Base-by-base conservation (phyloP, 2,797 vertebrate genomes). In the Buphagus erythrorhynchus region DNA sequence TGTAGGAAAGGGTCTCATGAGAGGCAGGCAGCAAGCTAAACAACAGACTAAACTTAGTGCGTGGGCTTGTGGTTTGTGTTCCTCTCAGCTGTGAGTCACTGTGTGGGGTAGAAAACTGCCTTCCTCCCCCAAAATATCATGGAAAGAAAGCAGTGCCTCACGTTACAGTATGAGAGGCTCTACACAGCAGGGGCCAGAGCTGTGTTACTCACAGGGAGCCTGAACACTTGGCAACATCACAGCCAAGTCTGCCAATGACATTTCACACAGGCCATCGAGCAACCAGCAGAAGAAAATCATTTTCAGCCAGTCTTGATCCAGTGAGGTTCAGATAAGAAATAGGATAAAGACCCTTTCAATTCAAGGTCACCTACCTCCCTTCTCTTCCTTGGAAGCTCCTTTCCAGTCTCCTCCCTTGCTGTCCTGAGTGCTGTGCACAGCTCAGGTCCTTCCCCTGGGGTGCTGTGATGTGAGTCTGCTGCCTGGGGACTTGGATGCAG, bases 81-180 rank as follows among this genome's bases (percentile, higher is more conserved):
- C 38, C 77, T 84, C 42, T 85, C 74, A 45, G 83, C 86, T 88
- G 74, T 93, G 93, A 95, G 71, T 96, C 94, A 94, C 9, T 65
- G 74, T 82, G 86, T 77, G 90, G 35, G 29, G 90, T 74, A 71
- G 25, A 86, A 86, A 90, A 54, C 24, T 48, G 74, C 68, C 49
- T 94, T 78, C 67, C 86, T 38, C 80, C 86, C 67, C 74, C 59
- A 65, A n/a, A 95, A 93, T 62, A 78, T 28, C 76, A 59, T 0
- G 1, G 76, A 55, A 75, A 90, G 76, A 8, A 72, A 94, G 88
- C 61, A 61, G 1, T 16, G 72, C 72, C 54, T 94, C 79, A 43
- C 4, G 0, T 29, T 74, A 17, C 46, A 61, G 78, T 4, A 5
- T 3, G 54, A 87, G 68, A 85, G 61, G 75, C 78, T 95, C 63